Conservation (phyloP, 2,113 vertebrate genomes). For the Struthidea cinerea region DNA sequence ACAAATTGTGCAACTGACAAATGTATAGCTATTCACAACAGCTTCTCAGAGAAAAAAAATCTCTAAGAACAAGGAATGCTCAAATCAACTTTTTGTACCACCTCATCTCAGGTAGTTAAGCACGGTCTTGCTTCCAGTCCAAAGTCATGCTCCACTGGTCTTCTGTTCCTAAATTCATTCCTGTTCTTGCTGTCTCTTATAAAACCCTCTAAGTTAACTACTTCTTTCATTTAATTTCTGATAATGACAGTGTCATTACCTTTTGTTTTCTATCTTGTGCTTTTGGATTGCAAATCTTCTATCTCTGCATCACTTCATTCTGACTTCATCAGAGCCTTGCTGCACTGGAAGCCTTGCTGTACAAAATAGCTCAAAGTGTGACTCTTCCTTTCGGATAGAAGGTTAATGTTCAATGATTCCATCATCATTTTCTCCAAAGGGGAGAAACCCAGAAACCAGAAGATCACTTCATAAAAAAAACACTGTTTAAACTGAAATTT, state of each 20-base stretch:
- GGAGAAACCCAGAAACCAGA: background rate
- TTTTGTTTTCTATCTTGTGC: background rate
- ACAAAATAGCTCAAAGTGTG: background rate
- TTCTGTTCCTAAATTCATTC: background rate
- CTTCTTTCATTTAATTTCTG: background rate
- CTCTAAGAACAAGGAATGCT: background rate
- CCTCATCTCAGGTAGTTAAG: background rate
- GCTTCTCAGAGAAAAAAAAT: background rate
- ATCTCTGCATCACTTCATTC: background rate
- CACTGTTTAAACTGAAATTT: background rate
- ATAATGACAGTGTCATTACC: background rate
- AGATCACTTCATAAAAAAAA: background rate
- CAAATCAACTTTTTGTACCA: background rate
- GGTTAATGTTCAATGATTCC: background rate
- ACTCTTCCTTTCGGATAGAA: background rate
- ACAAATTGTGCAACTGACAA: background rate
- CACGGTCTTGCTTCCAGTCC: background rate
- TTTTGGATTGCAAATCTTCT: background rate
- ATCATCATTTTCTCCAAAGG: background rate
- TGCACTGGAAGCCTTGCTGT: background rate
- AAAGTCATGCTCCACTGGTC: background rate
- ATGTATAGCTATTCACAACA: background rate
- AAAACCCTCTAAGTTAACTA: background rate
- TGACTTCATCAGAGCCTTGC: background rate
- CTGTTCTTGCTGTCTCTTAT: background rate